These are phyloP conservation scores for Geococcyx californianus DNA, from an alignment of 2,113 vertebrate species.

Conservation along the genomic window DNA sequence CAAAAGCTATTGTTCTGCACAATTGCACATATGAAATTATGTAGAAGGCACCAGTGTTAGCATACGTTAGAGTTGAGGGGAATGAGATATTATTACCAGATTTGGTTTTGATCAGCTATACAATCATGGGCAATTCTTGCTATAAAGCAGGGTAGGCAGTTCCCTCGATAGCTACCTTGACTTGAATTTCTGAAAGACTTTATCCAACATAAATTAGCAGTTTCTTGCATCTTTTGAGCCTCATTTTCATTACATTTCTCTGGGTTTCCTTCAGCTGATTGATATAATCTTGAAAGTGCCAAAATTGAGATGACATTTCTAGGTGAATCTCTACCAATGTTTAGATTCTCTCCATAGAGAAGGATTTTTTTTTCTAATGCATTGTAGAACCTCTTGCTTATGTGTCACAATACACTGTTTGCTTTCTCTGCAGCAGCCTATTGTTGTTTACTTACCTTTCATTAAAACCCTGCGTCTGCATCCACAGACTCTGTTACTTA, in stretches of 20 bases:
- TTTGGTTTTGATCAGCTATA: neutral
- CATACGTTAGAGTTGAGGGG: neutral
- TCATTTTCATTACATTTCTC: neutral
- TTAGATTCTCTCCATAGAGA: neutral
- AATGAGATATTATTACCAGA: neutral
- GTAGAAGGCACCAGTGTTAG: neutral
- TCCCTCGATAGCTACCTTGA: neutral
- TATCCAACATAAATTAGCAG: neutral
- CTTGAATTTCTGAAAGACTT: neutral
- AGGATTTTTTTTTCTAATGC: neutral
- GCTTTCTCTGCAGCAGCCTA: neutral
- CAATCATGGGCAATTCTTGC: neutral
- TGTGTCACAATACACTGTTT: neutral
- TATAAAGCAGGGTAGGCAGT: neutral
- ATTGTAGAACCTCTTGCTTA: neutral
- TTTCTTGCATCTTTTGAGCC: neutral
- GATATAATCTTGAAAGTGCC: neutral
- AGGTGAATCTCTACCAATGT: neutral
- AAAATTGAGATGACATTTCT: neutral
- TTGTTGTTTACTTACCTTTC: neutral
- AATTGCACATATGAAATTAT: neutral
- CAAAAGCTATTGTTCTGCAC: slow-evolving; percentile 29
- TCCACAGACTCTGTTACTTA: neutral
- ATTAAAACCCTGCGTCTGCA: neutral
- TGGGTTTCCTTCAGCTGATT: neutral